Evolutionary conservation across 2,113 vertebrate genomes (phyloP), one percentile per base, ranked within the genome.

Genomic region (Podarcis cretensis): DNA sequence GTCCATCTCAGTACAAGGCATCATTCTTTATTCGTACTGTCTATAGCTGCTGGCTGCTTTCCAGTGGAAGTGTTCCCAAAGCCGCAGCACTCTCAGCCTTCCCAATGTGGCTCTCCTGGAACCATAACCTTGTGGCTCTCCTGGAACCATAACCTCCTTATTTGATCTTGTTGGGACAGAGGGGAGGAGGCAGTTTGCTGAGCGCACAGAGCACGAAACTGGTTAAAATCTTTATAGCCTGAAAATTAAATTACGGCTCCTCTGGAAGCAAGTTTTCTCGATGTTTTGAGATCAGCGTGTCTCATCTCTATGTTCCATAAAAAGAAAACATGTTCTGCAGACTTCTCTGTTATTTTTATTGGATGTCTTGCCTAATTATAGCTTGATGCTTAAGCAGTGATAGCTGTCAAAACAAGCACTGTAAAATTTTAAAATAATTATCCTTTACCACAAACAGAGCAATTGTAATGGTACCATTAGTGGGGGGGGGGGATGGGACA

Each of bases 401-500:
- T 92, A 80, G 32, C 66, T 92, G 71, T 85, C 77, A 48, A 83
- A 93, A 92, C 16, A 85, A 59, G 71, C 4, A 54, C 37, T 86
- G 63, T 73, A 89, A 81, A 93, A 92, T 23, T 85, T 85, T 59
- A 71, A 90, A 91, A 74, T 68, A 94, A 84, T 89, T 76, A 89
- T 76, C 12, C 20, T 88, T 89, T 89, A 65, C 43, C 78, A 78
- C 81, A 92, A 92, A 89, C 1, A 77, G 2, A 88, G 2, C 16
- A 69, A 84, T 76, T 85, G 68, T 48, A 81, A 25, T 81, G n/a
- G 43, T 32, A 69, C 69, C 80, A 20, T 85, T 88, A 54, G 20
- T 87, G 92, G 83, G 40, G 18, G 43, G 40, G 40, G 40, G 43
- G 40, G 40, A 48, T 1, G 43, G 43, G 43, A 48, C 43, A 37